Conservation (phyloP, 2,888 invertebrate species). For the Aphodius sticticus region DNA sequence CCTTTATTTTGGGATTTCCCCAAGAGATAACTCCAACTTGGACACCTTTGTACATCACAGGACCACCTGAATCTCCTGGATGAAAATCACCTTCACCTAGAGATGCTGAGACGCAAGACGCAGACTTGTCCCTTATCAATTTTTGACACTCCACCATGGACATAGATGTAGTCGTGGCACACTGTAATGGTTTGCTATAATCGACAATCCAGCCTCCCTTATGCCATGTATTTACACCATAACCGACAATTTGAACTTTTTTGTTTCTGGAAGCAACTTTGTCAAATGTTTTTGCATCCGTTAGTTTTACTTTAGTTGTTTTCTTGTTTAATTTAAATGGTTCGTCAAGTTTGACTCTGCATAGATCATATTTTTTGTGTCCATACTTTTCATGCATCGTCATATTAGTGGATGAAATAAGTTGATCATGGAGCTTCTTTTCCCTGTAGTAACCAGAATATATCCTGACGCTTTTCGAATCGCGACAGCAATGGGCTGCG, state of each 20-base stretch:
- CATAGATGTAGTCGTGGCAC: not conserved
- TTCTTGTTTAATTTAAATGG: not conserved
- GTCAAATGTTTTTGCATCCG: not conserved
- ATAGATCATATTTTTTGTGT: not conserved
- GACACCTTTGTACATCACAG: too few species aligned
- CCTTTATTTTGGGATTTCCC: too few species aligned
- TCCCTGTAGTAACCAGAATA: not conserved
- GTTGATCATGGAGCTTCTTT: not conserved
- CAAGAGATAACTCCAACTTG: too few species aligned
- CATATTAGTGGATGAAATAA: not conserved
- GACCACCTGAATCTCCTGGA: too few species aligned
- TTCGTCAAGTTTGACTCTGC: not conserved
- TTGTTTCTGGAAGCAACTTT: not conserved
- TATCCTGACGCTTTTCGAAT: not conserved
- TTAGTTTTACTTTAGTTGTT: not conserved
- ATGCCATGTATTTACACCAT: not conserved
- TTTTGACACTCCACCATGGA: not conserved
- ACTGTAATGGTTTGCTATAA: slow-evolving; percentile 6
- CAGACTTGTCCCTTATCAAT: not conserved
- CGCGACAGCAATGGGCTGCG: slow-evolving; percentile 47
- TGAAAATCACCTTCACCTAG: too few species aligned
- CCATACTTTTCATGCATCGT: not conserved
- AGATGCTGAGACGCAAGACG: too few species aligned
- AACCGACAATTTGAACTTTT: slow-evolving; percentile 8
- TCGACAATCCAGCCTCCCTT: not conserved